phyloP scores from a whole-genome alignment of 2,888 invertebrate genomes.

The Cryptus viduatorius region DNA sequence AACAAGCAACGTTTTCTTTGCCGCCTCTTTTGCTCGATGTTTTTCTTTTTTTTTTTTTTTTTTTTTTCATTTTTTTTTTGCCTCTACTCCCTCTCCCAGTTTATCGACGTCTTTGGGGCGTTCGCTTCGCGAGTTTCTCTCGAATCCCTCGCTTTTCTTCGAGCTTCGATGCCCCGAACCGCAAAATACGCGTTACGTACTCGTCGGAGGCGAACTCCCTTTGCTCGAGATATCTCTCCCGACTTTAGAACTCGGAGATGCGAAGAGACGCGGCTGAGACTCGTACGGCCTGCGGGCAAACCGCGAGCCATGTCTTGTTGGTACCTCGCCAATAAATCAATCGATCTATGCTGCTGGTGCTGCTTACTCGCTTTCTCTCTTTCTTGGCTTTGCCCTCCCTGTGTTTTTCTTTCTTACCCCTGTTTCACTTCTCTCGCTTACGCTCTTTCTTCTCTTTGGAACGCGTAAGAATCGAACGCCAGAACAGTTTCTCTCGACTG shows the following conservation, averaged over 20 bases:
- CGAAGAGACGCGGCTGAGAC: slow-evolving; percentile 35
- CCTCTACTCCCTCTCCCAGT: background rate
- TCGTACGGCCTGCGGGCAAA: slow-evolving; percentile 53
- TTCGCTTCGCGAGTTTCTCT: background rate
- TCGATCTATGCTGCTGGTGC: slow-evolving; percentile 62
- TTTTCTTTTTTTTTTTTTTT: slow-evolving; percentile 8
- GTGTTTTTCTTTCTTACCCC: background rate
- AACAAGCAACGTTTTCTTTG: slow-evolving; percentile 34
- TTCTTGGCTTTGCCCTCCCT: background rate
- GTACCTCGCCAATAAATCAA: slow-evolving; percentile 69
- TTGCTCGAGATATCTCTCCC: slow-evolving; percentile 51
- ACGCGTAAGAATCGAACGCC: background rate
- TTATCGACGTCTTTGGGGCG: background rate
- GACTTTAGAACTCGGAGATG: slow-evolving; percentile 58
- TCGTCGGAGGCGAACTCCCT: slow-evolving; percentile 44
- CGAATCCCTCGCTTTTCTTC: slow-evolving; percentile 1
- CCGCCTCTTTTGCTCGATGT: slow-evolving; percentile 17
- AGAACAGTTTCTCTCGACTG: background rate
- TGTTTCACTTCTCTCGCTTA: background rate
- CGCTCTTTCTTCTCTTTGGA: slow-evolving; percentile 1
- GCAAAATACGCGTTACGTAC: slow-evolving; percentile 57
- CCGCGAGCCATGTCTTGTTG: slow-evolving; percentile 65
- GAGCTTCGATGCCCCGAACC: slow-evolving; percentile 6
- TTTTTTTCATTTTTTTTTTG: background rate
- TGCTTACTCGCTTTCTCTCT: slow-evolving; percentile 37